Evolutionary conservation across 2,888 invertebrate species (phyloP), one percentile per base, ranked within the genome.

Genomic region (Cinara cedri): DNA sequence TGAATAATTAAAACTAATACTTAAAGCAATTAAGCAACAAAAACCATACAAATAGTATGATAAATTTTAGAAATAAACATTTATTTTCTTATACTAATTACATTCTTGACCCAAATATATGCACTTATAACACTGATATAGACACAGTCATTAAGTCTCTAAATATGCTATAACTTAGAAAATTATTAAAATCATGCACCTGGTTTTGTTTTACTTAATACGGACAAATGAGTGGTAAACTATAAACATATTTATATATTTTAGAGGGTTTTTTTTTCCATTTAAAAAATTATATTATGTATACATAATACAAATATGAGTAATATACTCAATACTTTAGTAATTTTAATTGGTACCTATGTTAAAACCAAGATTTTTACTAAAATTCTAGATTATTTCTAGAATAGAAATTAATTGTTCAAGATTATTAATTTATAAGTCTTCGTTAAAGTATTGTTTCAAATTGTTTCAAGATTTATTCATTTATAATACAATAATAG

Each of bases 11-110:
- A 42, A 51, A 46, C 46, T 21, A 51, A 72, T 51, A 57, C 13
- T 51, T 54, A 63, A 54, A 63, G 72, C 62, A 74, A 54, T 72
- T 51, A 54, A 51, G 72, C 51, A 63, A 63, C 19, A 63, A 51
- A 34, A 51, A 63, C 13, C 42, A 24, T 63, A 63, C 49, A 42
- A 72, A 49, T 49, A 34, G 6, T 70, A 14, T 42, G 3, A 21
- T 70, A 11, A 14, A 21, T 19, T 49, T 60, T 26, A 34, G 46
- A 51, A 62, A 62, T 49, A 1, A 26, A 16, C 9, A 34, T 46
- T 70, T 34, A 1, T 63, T 74, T 21, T 49, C 21, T 74, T 63
- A 63, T 21, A 24, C 11, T 44, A 46, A 57, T 46, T 16, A 21
- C n/a, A 16, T 60, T 49, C 14, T 21, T 74, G 51, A 51, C 51